A percentile compares a stretch with the other conserved stretches of the same genome.
These are phyloP conservation scores for Cepaea nemoralis DNA, from an alignment of 1,140 invertebrate genomes.

Conservation along the genomic window DNA sequence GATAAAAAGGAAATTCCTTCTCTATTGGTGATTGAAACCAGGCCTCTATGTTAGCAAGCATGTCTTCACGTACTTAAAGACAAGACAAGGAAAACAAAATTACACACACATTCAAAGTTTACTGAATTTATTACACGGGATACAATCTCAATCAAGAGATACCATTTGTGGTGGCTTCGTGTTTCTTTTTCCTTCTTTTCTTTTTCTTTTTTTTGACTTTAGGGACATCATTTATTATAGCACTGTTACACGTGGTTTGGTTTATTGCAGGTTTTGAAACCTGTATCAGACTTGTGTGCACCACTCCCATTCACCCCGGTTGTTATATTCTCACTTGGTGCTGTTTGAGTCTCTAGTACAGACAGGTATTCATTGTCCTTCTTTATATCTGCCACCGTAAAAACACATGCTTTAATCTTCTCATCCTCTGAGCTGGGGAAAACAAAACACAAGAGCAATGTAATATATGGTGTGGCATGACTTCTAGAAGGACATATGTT, in stretches of 20 bases:
- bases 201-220: background rate
- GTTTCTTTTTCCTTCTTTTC: background rate
- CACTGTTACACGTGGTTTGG: background rate
- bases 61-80: too few species aligned
- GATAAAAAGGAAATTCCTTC: too few species aligned
- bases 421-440: constrained; percentile 5
- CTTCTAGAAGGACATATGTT: too few species aligned
- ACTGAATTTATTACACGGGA: background rate
- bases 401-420: constrained; percentile 23
- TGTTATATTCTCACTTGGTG: background rate
- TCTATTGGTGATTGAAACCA: too few species aligned
- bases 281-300: background rate
- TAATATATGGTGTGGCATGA: too few species aligned
- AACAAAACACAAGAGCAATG: background rate
- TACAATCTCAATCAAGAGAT: background rate
- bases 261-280: background rate
- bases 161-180: background rate
- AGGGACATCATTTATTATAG: background rate
- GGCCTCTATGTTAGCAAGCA: too few species aligned
- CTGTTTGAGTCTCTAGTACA: constrained; percentile 21
- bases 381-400: constrained; percentile 16
- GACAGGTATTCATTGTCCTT: constrained; percentile 4
- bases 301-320: too few species aligned
- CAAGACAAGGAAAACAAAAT: too few species aligned
- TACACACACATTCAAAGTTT: too few species aligned